A percentile compares a stretch with the other conserved stretches of the same genome.
Conservation (phyloP, 2,797 vertebrate species). For the Cuculus canorus region DNA sequence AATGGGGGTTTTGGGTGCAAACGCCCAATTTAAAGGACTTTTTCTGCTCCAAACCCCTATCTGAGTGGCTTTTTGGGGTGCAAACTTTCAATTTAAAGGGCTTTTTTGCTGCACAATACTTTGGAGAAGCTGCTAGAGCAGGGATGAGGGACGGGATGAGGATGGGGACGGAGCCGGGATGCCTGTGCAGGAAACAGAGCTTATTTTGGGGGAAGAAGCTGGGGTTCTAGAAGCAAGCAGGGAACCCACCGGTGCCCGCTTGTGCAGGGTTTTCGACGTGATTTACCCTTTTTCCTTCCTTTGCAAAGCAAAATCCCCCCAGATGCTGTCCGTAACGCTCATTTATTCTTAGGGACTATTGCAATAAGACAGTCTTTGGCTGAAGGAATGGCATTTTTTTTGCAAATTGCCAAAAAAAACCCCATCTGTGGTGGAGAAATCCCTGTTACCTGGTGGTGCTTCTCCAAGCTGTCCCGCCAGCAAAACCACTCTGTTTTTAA, state of each 20-base stretch:
- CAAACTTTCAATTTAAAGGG: fast-evolving
- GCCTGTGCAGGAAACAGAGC: neutral
- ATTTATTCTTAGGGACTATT: neutral
- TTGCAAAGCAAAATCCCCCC: neutral
- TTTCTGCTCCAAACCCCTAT: no score
- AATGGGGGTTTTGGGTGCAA: neutral
- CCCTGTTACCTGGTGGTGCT: fast-evolving
- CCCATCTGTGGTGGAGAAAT: neutral
- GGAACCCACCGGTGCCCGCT: fast-evolving
- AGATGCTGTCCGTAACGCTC: fast-evolving
- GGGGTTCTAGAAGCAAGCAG: neutral
- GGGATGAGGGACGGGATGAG: no score
- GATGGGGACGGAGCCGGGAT: neutral
- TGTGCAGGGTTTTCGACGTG: fast-evolving
- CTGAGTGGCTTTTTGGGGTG: neutral
- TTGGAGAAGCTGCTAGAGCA: neutral
- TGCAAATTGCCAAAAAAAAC: neutral
- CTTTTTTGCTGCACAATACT: fast-evolving
- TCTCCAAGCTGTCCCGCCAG: fast-evolving
- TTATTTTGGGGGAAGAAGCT: neutral
- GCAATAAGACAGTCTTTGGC: neutral
- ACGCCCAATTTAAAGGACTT: neutral
- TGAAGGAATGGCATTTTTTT: neutral
- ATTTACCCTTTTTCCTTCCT: neutral
- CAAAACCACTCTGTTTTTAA: neutral